phyloP scores from a whole-genome alignment of 2,797 vertebrate species.

The Trachurus trachurus region DNA sequence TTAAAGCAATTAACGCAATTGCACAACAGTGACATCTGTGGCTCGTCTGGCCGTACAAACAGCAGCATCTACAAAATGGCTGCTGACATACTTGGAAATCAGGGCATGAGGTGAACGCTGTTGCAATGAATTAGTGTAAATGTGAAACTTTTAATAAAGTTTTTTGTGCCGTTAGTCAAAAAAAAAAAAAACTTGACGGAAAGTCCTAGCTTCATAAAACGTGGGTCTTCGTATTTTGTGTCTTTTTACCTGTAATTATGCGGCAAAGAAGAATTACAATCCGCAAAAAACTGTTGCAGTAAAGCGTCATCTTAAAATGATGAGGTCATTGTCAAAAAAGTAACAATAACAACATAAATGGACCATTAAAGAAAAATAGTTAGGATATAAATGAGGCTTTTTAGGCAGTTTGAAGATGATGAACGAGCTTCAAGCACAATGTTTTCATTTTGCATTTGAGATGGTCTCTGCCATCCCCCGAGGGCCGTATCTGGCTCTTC shows the following conservation, averaged over 20 bases:
- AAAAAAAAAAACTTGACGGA: neutral
- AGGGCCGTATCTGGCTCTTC: neutral
- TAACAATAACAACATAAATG: too few relatives aligned
- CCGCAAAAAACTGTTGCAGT: neutral
- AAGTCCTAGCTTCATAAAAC: neutral
- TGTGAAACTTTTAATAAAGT: neutral
- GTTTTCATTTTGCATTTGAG: neutral
- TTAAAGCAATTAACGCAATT: constrained; percentile 67
- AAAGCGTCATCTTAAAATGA: neutral
- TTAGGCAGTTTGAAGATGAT: neutral
- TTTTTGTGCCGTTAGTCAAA: too few relatives aligned
- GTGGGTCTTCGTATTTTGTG: neutral
- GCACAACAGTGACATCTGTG: constrained; percentile 70
- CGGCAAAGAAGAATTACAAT: neutral
- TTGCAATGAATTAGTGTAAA: neutral
- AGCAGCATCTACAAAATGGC: constrained; percentile 54
- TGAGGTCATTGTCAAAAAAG: neutral
- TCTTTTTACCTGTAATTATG: neutral
- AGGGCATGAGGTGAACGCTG: constrained; percentile 53
- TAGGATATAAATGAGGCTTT: neutral
- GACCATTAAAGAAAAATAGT: neutral
- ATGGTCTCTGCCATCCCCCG: neutral
- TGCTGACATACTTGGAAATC: constrained; percentile 20
- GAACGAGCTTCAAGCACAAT: neutral
- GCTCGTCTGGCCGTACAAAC: constrained; percentile 34